Conservation (phyloP, 2,888 invertebrate species). For the Cloeon dipterum region DNA sequence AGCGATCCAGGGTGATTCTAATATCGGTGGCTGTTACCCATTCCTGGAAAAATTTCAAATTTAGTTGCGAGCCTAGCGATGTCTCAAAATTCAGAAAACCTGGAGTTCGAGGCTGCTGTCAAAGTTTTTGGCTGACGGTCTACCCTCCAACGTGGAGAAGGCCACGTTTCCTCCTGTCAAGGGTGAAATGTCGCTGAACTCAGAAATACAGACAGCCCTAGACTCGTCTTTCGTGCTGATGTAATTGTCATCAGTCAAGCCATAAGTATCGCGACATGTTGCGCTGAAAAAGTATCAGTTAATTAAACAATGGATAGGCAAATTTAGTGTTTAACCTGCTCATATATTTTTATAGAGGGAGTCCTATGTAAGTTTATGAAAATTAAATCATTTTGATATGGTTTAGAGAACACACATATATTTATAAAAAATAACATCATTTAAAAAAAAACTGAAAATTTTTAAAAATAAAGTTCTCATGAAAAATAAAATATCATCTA, state of each 20-base stretch:
- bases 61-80: neutral
- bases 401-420: too few species aligned
- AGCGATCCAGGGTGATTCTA: constrained; percentile 65
- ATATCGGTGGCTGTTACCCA: constrained; percentile 97
- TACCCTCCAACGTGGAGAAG: constrained; percentile 82
- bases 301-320: too few species aligned
- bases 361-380: too few species aligned
- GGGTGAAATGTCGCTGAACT: constrained; percentile 94
- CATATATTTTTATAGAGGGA: too few species aligned
- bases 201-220: constrained; percentile 88
- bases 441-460: too few species aligned
- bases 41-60: constrained; percentile 44
- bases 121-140: constrained; percentile 81
- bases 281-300: constrained; percentile 34
- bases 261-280: constrained; percentile 79
- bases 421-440: too few species aligned
- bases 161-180: constrained; percentile 83
- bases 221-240: constrained; percentile 58
- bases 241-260: constrained; percentile 50
- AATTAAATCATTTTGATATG: too few species aligned
- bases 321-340: too few species aligned
- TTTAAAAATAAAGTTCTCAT: too few species aligned
- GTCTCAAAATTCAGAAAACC: constrained; percentile 31
- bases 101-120: constrained; percentile 76
- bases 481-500: too few species aligned